These are phyloP conservation scores for Apodemia hepburni DNA, from an alignment of 2,888 invertebrate species.

Conservation along the genomic window DNA sequence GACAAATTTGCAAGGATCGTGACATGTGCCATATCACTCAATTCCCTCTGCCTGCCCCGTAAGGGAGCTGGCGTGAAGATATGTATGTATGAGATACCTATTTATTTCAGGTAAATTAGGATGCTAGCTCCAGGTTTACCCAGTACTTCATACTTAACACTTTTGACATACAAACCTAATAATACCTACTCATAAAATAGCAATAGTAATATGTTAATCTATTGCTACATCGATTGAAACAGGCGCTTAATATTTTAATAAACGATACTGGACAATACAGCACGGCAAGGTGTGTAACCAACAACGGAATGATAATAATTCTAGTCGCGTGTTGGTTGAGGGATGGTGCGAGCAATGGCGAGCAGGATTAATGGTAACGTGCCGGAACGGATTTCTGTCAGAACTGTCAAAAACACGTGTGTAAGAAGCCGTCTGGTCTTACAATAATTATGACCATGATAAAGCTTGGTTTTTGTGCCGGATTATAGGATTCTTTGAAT, in stretches of 20 bases:
- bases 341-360: slow-evolving; percentile 39
- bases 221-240: neutral
- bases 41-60: too few relatives aligned
- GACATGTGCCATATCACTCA: too few relatives aligned
- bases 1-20: too few relatives aligned
- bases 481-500: neutral
- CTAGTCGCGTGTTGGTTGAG: slow-evolving; percentile 50
- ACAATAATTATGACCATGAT: neutral
- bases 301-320: slow-evolving; percentile 36
- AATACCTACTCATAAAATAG: neutral
- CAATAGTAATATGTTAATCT: neutral
- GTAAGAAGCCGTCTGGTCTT: slow-evolving; percentile 9
- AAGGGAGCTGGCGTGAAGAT: too few relatives aligned
- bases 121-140: too few relatives aligned
- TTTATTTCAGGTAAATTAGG: too few relatives aligned
- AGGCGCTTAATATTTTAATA: slow-evolving; percentile 14
- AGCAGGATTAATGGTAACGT: slow-evolving; percentile 39
- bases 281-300: slow-evolving; percentile 12
- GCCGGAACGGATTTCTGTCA: slow-evolving; percentile 51
- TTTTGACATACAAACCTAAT: too few relatives aligned
- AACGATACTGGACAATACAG: slow-evolving; percentile 1
- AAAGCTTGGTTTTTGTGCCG: neutral
- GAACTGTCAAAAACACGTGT: slow-evolving; percentile 47
- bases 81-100: too few relatives aligned
- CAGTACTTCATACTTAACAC: too few relatives aligned